A percentile compares a stretch with the other conserved stretches of the same genome.
phyloP scores from a whole-genome alignment of 2,797 vertebrate species.

The Onychomys torridus region DNA sequence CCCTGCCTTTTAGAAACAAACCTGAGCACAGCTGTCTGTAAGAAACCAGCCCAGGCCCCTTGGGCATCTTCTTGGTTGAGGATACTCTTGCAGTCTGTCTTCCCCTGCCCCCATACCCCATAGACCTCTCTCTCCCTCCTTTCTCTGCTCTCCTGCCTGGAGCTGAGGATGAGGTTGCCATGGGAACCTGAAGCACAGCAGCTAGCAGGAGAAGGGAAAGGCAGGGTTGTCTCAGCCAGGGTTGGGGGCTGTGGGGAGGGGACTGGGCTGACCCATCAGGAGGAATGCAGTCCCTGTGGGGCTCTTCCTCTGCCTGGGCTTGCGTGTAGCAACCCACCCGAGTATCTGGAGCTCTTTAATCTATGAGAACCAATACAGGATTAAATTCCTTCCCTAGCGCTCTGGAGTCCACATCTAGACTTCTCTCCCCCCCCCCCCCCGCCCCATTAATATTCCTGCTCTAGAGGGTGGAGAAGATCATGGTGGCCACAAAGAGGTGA shows the following conservation, averaged over 20 bases:
- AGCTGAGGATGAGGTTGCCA: constrained; percentile 86
- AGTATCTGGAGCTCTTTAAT: constrained; percentile 29
- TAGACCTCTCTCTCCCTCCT: constrained; percentile 42
- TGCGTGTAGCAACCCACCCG: not conserved
- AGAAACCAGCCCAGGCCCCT: not conserved
- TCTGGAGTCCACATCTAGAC: not conserved
- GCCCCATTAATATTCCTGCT: not conserved
- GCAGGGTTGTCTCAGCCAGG: constrained; percentile 54
- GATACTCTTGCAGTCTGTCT: constrained; percentile 12
- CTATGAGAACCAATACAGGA: constrained; percentile 66
- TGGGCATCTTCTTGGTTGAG: constrained; percentile 27
- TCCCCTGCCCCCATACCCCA: constrained; percentile 67
- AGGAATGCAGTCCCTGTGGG: not conserved
- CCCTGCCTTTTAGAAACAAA: not conserved
- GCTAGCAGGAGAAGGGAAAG: constrained; percentile 60
- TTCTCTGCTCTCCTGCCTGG: constrained; percentile 73
- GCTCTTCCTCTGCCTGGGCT: not conserved
- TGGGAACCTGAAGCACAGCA: constrained; percentile 82
- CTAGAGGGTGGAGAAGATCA: not conserved
- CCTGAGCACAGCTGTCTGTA: not conserved
- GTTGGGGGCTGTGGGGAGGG: constrained; percentile 51
- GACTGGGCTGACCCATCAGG: constrained; percentile 44
- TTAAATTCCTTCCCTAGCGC: constrained; percentile 4
- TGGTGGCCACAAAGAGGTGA: not conserved
- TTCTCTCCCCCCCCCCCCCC: not conserved